These are phyloP conservation scores for Nibea coibor DNA, from an alignment of 2,113 vertebrate species.

Conservation along the genomic window DNA sequence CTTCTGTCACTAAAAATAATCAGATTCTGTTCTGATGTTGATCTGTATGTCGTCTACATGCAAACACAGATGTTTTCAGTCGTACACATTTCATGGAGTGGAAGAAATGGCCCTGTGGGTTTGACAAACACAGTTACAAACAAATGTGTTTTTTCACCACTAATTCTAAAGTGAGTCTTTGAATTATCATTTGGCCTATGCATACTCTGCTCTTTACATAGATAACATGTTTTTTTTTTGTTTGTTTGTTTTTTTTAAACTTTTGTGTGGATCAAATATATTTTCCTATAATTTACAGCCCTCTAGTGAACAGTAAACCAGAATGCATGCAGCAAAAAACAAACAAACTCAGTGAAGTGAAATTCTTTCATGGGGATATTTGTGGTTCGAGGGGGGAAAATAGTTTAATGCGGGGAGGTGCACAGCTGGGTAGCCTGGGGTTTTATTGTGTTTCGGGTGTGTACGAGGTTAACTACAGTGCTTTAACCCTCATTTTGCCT, in stretches of 20 bases:
- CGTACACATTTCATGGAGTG: neutral
- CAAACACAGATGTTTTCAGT: neutral
- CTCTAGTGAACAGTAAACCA: neutral
- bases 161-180: constrained; percentile 3
- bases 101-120: neutral
- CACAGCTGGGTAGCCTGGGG: constrained; percentile 29
- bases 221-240: neutral
- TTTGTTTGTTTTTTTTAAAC: too few relatives aligned
- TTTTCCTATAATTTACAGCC: neutral
- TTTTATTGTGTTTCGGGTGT: constrained; percentile 1
- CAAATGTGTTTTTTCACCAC: neutral
- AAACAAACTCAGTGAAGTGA: neutral
- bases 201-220: neutral
- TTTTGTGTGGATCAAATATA: neutral
- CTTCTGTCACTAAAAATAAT: neutral
- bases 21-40: neutral
- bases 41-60: neutral
- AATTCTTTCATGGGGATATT: neutral
- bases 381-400: neutral
- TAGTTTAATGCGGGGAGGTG: neutral
- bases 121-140: neutral
- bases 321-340: neutral
- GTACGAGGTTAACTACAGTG: constrained; percentile 29
- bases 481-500: neutral
- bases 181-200: neutral